Base-by-base conservation (phyloP, 2,797 vertebrate species). In the Paguma larvata region DNA sequence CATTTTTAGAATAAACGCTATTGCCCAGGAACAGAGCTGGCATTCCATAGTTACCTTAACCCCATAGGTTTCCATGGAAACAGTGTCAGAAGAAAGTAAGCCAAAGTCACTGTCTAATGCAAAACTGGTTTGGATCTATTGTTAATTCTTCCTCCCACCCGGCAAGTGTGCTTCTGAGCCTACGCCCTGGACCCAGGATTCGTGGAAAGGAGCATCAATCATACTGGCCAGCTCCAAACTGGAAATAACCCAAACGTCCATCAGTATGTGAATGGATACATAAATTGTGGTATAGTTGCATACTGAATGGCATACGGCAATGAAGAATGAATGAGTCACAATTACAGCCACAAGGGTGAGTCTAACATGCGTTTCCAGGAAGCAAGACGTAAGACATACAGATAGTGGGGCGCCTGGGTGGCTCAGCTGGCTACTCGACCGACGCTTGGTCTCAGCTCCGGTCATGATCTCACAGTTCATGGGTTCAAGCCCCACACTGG, bases 1-100 rank as follows among this genome's bases (percentile, higher is more conserved):
- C 48, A 44, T 82, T 83, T 84, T 68, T 32, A 46, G 72, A 56
- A 16, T 78, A 51, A 83, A 44, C 27, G 11, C 32, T 32, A 30
- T 88, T 84, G 70, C 63, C 78, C 63, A 53, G 89, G 70, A 72
- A 92, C 70, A 34, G 78, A 79, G 84, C 84, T 84, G 68, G 25
- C 6, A 8, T 77, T 75, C 88, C 34, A 2, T 62, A 51, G 70
- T 59, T 77, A 77, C 70, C 62, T 53, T 70, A 85, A 41, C 34
- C 32, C 70, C 3, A 18, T 46, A 21, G 16, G 34, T 94, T 88
- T 48, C 95, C 93, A 72, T 6, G 38, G 93, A 79, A 94, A 89
- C 63, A 5, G 13, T 84, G 63, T 53, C 46, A 8, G 23, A 21
- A 72, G 63, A 77, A 65, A 85, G 83, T 67, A 79, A 73, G 68